These are phyloP conservation scores for Pseudochirops corinnae DNA, from an alignment of 2,797 vertebrate genomes.

Conservation along the genomic window DNA sequence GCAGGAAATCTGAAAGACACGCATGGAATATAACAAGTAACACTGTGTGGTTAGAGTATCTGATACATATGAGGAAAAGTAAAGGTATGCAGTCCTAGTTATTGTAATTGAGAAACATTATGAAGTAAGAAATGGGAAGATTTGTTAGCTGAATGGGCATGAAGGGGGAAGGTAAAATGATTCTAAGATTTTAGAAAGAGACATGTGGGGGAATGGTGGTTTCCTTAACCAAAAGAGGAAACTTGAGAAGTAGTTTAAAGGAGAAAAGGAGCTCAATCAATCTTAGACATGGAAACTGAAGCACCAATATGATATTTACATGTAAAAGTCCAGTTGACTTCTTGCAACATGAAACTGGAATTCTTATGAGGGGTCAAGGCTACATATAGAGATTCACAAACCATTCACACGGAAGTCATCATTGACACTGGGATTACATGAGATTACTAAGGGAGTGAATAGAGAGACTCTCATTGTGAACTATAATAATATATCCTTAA, in stretches of 20 bases:
- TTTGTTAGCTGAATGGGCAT: background rate
- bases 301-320: background rate
- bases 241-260: background rate
- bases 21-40: background rate
- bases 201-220: background rate
- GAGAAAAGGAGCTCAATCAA: background rate
- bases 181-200: slow-evolving; percentile 4
- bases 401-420: slow-evolving; percentile 9
- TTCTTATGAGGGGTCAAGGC: background rate
- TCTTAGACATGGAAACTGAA: slow-evolving; percentile 4
- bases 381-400: background rate
- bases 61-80: background rate
- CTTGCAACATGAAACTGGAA: background rate
- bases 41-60: background rate
- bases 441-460: background rate
- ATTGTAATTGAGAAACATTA: background rate
- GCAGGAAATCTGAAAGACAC: background rate
- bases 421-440: background rate
- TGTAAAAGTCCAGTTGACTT: background rate
- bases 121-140: background rate
- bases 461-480: background rate
- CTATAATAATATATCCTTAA: slow-evolving; percentile 26
- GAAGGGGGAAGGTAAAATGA: background rate
- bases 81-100: background rate
- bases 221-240: background rate